These are phyloP conservation scores for Hyposoter dolosus DNA, from an alignment of 2,888 invertebrate species.

Conservation along the genomic window DNA sequence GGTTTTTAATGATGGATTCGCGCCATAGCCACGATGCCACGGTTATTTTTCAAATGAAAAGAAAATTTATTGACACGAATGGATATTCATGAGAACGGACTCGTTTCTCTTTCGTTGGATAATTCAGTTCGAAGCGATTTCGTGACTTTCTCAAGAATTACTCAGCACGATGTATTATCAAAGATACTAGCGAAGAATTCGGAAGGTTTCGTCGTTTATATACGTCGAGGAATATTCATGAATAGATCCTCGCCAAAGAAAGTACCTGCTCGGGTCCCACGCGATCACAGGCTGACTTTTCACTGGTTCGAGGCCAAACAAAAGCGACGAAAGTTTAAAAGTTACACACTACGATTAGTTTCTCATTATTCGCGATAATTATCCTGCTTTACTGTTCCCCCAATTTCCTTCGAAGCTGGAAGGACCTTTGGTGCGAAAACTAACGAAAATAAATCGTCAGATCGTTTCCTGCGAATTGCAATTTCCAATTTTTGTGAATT, in stretches of 20 bases:
- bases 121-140: background rate
- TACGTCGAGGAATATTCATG: slow-evolving; percentile 24
- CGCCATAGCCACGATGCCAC: too few species aligned
- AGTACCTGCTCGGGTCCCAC: slow-evolving; percentile 11
- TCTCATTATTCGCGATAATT: slow-evolving; percentile 25
- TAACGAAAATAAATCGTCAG: background rate
- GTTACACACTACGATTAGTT: background rate
- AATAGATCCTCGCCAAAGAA: slow-evolving; percentile 17
- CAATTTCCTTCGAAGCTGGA: background rate
- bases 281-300: slow-evolving; percentile 23
- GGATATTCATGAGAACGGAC: background rate
- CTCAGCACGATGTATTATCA: slow-evolving; percentile 10
- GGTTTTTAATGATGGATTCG: background rate
- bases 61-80: background rate
- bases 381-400: background rate
- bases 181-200: slow-evolving; percentile 16
- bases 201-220: background rate
- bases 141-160: slow-evolving; percentile 22
- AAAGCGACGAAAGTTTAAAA: slow-evolving; percentile 38
- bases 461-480: background rate
- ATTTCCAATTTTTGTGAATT: background rate
- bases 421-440: background rate
- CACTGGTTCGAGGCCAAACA: slow-evolving; percentile 12
- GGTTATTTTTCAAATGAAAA: background rate
- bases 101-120: slow-evolving; percentile 5